Evolutionary conservation across 2,888 invertebrate genomes (phyloP), one percentile per base, ranked within the genome.

Genomic region (Strigamia crassipes): DNA sequence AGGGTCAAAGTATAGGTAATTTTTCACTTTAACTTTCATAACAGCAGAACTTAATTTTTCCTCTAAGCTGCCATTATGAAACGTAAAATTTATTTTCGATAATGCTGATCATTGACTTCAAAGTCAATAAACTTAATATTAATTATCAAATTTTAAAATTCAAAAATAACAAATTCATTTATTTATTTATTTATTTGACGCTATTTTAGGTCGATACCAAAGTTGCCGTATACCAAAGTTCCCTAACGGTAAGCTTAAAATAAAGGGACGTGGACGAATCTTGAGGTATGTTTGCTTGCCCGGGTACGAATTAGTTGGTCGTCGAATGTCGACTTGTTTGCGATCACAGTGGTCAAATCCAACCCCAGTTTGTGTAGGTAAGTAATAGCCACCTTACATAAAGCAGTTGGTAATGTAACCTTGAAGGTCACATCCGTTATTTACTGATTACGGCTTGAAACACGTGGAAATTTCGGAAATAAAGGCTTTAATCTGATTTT

Each of bases 341-440:
- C 88, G 90, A 46, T 93, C 93, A 0, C 86, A 88, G n/a, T 96
- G 95, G 95, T 93, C 93, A 83, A 90, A 90, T 2, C 90, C 90
- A 0, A 85, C 88, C 1, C 94, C 94, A 0, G 90, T 92, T 73
- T 95, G 94, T 88, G 91, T 93, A 85, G 91, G 94, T 94, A 89
- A 92, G 94, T 92, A 41, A 18, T 8, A 79, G n/a, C 15, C 9
- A 79, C 18, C 38, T 18, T n/a, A 18, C 38, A 77, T 23, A 9
- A 46, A n/a, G 15, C 4, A 56, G 6, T 56, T 5, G 1, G 18
- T 56, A 38, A 38, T 56, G n/a, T 18, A 56, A 18, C n/a, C 6
- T 56, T 18, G n/a, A 56, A 56, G 56, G 56, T 56, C 18, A 56
- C 56, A 9, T 56, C 56, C 56, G 56, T 56, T 56, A 56, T 18